Conservation (phyloP, 2,797 vertebrate genomes). For the Silurus aristotelis region DNA sequence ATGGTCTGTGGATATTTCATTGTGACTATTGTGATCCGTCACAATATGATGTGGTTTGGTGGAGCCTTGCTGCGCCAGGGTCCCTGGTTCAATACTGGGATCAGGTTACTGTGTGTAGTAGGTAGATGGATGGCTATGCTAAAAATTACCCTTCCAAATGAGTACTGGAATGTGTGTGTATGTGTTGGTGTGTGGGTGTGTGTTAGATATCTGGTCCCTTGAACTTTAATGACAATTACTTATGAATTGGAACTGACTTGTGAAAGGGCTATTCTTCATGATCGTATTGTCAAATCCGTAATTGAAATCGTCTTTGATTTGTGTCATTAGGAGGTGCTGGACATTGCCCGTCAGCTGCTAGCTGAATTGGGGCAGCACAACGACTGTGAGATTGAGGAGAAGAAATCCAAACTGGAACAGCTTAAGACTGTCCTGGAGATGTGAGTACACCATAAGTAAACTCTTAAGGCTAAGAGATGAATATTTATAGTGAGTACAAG, state of each 20-base stretch:
- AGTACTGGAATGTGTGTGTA: background rate
- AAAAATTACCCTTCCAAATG: background rate
- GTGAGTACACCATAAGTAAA: conserved; percentile 74
- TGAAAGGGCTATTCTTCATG: background rate
- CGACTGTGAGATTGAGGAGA: conserved; percentile 92
- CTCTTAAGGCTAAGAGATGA: background rate
- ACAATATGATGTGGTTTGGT: background rate
- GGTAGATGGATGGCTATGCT: background rate
- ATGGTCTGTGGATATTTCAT: background rate
- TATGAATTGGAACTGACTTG: background rate
- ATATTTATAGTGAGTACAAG: background rate
- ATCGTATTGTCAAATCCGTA: background rate
- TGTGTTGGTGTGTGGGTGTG: background rate
- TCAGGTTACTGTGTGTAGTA: background rate
- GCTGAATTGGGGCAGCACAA: conserved; percentile 85
- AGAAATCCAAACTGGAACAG: conserved; percentile 93
- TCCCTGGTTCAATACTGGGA: background rate
- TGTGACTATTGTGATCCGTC: background rate
- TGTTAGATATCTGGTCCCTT: background rate
- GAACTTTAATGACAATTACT: background rate
- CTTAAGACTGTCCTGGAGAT: conserved; percentile 97
- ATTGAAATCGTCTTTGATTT: background rate
- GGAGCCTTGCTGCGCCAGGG: too few species aligned
- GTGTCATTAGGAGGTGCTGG: conserved; percentile 88
- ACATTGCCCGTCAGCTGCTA: conserved; percentile 90